A percentile compares a stretch with the other conserved stretches of the same genome.
These are phyloP conservation scores for Protaetia brevitarsis DNA, from an alignment of 1,140 invertebrate genomes.

Conservation along the genomic window DNA sequence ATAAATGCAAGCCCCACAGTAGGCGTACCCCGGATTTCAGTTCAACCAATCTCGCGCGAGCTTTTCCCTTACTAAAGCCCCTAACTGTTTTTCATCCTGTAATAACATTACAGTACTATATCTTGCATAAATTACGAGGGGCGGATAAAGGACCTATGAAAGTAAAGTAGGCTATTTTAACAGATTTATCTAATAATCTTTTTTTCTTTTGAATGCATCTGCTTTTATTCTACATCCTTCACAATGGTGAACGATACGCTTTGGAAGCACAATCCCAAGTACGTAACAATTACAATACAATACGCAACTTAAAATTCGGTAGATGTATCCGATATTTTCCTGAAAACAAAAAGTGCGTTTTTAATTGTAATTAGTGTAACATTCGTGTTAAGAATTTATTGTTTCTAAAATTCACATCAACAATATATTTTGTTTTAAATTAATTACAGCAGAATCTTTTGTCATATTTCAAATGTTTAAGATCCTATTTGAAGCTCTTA, in stretches of 20 bases:
- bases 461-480: too few relatives aligned
- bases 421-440: too few relatives aligned
- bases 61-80: not conserved
- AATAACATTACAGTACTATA: conserved; percentile 29
- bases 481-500: too few relatives aligned
- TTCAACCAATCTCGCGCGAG: conserved; percentile 26
- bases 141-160: conserved; percentile 36
- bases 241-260: not conserved
- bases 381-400: too few relatives aligned
- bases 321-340: not conserved
- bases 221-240: conserved; percentile 19
- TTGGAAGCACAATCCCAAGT: not conserved
- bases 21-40: conserved; percentile 19
- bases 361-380: too few relatives aligned
- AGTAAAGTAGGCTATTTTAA: conserved; percentile 39
- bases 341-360: too few relatives aligned
- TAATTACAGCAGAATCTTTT: too few relatives aligned
- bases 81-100: conserved; percentile 25
- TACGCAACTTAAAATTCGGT: not conserved
- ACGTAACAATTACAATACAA: not conserved
- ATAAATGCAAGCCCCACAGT: conserved; percentile 14
- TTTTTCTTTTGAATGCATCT: conserved; percentile 35
- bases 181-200: conserved; percentile 41
- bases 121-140: conserved; percentile 20
- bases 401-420: too few relatives aligned